Conservation (phyloP, 2,113 vertebrate genomes). For the Myiopsitta monachus region DNA sequence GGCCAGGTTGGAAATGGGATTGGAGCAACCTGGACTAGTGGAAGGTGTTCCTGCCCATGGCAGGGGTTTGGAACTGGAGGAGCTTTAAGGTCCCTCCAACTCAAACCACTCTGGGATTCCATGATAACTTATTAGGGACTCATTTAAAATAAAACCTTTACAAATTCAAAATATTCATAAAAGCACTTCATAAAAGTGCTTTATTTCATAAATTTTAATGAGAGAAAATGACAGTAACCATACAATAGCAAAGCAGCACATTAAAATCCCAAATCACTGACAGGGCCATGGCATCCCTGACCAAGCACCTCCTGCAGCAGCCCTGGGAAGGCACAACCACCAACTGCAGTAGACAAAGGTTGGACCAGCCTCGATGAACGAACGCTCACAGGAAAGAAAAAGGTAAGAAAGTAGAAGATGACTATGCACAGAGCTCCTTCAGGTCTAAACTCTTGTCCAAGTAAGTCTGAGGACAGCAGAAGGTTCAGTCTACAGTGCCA, state of each 20-base stretch:
- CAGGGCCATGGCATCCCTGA: accelerated
- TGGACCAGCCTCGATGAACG: background rate
- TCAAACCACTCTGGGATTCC: background rate
- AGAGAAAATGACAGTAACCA: background rate
- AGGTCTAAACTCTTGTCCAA: background rate
- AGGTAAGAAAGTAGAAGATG: background rate
- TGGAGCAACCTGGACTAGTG: background rate
- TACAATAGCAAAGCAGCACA: background rate
- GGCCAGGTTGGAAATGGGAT: background rate
- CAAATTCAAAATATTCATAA: background rate
- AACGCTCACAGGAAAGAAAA: background rate
- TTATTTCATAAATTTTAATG: background rate
- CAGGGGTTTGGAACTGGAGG: background rate
- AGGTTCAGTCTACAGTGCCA: background rate
- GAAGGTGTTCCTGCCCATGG: background rate
- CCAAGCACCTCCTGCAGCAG: background rate
- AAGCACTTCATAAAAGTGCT: background rate
- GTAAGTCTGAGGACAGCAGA: background rate
- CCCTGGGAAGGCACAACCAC: background rate
- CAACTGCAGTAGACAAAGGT: background rate
- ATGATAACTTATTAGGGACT: background rate
- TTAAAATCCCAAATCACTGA: background rate
- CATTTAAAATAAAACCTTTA: background rate
- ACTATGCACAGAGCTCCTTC: background rate
- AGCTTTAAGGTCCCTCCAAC: background rate